Evolutionary conservation across 37 sponge, comb jelly and placozoan genomes (phyloP), one percentile per base, ranked within the genome.

Genomic region (Ianthella basta): DNA sequence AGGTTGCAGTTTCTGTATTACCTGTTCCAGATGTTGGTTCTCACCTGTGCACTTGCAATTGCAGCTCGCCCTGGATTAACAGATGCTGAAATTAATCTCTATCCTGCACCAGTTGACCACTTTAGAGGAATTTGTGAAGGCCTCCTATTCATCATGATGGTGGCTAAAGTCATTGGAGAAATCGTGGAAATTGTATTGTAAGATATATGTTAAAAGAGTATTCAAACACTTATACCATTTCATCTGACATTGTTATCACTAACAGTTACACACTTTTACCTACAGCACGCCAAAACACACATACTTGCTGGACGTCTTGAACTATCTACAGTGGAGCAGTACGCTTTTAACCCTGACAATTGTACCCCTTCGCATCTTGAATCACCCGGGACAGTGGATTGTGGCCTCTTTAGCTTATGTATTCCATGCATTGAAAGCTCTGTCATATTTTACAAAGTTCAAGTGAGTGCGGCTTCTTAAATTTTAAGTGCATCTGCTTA

Each of bases 341-440:
- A 30, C 27, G 12, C 10, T 29, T 32, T 30, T n/a, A 2, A 29
- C 34, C 29, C 34, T 69, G 70, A 3, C 8, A 4, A 69, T 69
- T 30, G 35, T 69, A 27, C 70, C 70, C 29, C 27, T 69, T 30
- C 29, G 70, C 1, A 6, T 30, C 29, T 6, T 29, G 18, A 29
- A n/a, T 69, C 70, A 69, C 34, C 70, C 70, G 12, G 70, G 33
- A 29, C 70, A 69, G 70, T 69, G 70, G 70, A 29, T 69, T 69
- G 70, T 69, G 4, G 70, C 34, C 33, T 32, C 70, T 3, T 10
- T 69, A 4, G 34, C 34, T 29, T 69, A 69, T 33, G 19, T 30
- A 0, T 30, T 18, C 18, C 34, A 69, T 69, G 70, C 33, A 13
- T 33, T 69, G 18, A 69, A 69, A 33, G 4, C 27, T 2, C 1